These are phyloP conservation scores for Mareca strepera DNA, from an alignment of 2,797 vertebrate species.

Conservation along the genomic window DNA sequence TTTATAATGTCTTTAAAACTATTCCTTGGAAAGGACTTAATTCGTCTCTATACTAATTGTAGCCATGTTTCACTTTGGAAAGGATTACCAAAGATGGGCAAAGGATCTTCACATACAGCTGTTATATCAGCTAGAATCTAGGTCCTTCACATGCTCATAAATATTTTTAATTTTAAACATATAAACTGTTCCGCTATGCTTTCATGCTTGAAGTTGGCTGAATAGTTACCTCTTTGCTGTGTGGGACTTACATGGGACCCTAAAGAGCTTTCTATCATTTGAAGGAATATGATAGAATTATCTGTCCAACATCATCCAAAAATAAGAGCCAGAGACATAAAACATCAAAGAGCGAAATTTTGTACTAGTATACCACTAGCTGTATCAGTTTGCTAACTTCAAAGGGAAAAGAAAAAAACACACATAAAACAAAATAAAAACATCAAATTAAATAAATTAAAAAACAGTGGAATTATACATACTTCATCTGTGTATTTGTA, in stretches of 20 bases:
- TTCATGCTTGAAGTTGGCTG: background rate
- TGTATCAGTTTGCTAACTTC: background rate
- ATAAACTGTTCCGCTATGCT: background rate
- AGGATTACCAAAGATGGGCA: background rate
- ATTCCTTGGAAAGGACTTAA: background rate
- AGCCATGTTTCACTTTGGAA: background rate
- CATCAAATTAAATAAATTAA: background rate
- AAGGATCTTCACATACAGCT: background rate
- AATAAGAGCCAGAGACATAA: background rate
- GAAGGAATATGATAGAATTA: background rate
- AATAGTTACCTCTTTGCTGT: background rate
- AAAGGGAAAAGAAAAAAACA: background rate
- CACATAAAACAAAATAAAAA: no score
- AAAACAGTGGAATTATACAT: background rate
- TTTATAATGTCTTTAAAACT: constrained; percentile 31
- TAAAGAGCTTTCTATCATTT: background rate
- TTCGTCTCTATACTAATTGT: background rate
- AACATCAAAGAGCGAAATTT: background rate
- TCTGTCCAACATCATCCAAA: background rate
- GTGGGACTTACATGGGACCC: background rate
- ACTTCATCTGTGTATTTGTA: background rate
- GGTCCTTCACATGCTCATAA: background rate
- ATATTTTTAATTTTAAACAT: background rate
- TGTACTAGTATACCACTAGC: background rate
- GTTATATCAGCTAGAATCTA: background rate